Conservation (phyloP, 2,797 vertebrate genomes). For the Fistularia commersonii region DNA sequence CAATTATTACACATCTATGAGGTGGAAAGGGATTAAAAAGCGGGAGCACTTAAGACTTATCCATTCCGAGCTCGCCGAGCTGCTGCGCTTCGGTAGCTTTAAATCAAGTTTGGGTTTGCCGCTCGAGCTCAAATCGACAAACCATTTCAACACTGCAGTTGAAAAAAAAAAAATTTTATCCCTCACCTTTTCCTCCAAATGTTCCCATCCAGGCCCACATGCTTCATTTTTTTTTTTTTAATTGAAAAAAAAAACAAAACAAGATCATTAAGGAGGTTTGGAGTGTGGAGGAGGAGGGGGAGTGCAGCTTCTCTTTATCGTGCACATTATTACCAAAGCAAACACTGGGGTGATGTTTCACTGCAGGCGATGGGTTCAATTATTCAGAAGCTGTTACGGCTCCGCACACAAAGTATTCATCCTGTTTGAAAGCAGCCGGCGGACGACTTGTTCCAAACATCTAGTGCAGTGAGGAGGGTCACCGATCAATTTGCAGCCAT, state of each 20-base stretch:
- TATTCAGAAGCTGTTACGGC: constrained; percentile 48
- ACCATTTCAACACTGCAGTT: too few relatives aligned
- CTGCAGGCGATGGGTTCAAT: constrained; percentile 34
- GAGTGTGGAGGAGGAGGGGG: too few relatives aligned
- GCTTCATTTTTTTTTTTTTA: too few relatives aligned
- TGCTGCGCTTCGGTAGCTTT: constrained; percentile 34
- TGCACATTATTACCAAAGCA: constrained; percentile 31
- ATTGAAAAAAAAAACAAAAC: constrained; percentile 17
- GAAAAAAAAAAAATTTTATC: too few relatives aligned
- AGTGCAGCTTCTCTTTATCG: constrained; percentile 29
- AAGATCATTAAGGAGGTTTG: constrained; percentile 23
- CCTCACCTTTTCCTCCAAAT: too few relatives aligned
- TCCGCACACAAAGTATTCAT: constrained; percentile 26
- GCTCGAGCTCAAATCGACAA: constrained; percentile 25
- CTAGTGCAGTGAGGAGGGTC: constrained; percentile 14
- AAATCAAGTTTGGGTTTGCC: constrained; percentile 41
- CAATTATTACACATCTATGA: neutral
- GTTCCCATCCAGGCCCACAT: too few relatives aligned
- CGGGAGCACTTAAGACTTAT: constrained; percentile 49
- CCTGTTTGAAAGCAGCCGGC: constrained; percentile 22
- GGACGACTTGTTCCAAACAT: constrained; percentile 39
- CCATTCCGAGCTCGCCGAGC: constrained; percentile 58
- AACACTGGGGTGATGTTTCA: constrained; percentile 19
- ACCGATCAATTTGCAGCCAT: constrained; percentile 16
- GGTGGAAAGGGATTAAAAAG: constrained; percentile 7